Conservation (phyloP, 2,888 invertebrate species). For the Melanchra persicariae region DNA sequence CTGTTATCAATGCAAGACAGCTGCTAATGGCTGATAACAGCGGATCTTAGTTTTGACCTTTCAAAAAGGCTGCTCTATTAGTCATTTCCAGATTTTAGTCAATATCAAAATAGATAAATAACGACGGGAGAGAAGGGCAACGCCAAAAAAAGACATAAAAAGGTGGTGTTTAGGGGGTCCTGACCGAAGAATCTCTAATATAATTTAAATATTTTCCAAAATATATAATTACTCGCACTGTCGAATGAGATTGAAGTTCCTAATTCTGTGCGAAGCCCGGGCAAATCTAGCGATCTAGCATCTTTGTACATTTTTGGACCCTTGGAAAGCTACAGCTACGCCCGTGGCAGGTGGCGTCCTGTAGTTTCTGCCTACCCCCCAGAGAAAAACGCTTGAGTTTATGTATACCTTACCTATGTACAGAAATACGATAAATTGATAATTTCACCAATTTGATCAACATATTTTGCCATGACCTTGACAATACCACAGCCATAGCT, state of each 20-base stretch:
- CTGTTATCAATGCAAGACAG: neutral
- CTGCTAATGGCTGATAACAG: neutral
- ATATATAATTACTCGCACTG: too few relatives aligned
- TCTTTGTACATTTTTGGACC: too few relatives aligned
- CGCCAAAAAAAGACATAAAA: too few relatives aligned
- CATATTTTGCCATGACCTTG: constrained; percentile 67
- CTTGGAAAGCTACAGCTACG: too few relatives aligned
- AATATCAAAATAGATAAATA: neutral
- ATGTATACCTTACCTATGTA: neutral
- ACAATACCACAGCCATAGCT: constrained; percentile 44
- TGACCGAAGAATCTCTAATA: too few relatives aligned
- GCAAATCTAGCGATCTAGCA: too few relatives aligned
- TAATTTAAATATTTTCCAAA: too few relatives aligned
- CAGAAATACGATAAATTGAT: neutral
- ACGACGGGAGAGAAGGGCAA: neutral
- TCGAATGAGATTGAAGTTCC: too few relatives aligned
- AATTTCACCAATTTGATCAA: constrained; percentile 12
- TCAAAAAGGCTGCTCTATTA: neutral
- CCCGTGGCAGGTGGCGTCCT: neutral
- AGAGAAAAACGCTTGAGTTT: neutral
- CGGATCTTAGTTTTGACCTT: neutral
- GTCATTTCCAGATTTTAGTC: neutral
- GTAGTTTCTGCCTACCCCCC: neutral
- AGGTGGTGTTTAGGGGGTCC: too few relatives aligned
- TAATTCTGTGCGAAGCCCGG: too few relatives aligned